Conservation (phyloP, 1,140 invertebrate genomes). For the Chymomyza costata region DNA sequence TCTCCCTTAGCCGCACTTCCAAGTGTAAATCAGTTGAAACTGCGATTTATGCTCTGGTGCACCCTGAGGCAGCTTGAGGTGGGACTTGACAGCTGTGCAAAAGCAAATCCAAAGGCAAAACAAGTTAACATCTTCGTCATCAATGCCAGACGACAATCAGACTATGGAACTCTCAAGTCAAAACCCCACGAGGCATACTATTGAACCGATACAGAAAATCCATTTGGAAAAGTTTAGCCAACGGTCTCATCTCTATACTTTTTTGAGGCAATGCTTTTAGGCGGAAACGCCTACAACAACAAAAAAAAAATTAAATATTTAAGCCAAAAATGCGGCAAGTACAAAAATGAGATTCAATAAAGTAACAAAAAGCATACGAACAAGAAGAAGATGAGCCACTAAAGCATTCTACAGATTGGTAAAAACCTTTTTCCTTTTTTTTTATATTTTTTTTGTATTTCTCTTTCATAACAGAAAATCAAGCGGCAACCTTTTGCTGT, state of each 20-base stretch:
- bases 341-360: constrained; percentile 50
- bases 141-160: no score
- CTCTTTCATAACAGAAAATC: constrained; percentile 31
- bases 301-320: constrained; percentile 50
- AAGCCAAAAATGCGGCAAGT: constrained; percentile 47
- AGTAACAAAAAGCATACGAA: no score
- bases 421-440: constrained; percentile 54
- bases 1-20: constrained; percentile 4
- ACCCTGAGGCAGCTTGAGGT: constrained; percentile 8
- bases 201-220: no score
- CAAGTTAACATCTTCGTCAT: constrained; percentile 65
- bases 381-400: no score
- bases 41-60: constrained; percentile 61
- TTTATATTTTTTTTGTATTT: no score
- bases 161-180: no score
- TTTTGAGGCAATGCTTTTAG: no score
- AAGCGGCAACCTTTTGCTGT: constrained; percentile 10
- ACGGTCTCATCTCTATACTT: no score
- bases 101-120: constrained; percentile 60
- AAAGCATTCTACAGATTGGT: constrained; percentile 65
- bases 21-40: constrained; percentile 58
- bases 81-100: constrained; percentile 42
- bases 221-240: no score
- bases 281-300: no score
- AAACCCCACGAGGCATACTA: no score